Base-by-base conservation (phyloP, 1,140 invertebrate genomes). In the Tenebrio molitor region DNA sequence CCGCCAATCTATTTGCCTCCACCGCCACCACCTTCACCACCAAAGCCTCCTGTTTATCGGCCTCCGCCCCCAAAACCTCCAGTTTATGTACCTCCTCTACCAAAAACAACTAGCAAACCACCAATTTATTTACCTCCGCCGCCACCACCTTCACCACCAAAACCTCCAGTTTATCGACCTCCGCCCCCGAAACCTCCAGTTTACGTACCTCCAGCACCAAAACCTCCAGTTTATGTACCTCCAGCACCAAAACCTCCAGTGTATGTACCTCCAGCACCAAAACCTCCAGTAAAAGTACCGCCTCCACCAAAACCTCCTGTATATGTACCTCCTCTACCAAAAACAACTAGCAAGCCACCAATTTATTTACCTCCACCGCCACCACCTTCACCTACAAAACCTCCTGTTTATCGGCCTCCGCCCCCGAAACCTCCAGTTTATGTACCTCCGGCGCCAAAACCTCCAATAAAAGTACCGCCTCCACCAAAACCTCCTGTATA, bases 1-100 rank as follows among this genome's bases (percentile, higher is more conserved):
- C 50, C 50, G 10, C n/a, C 41, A 3, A 58, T 21, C 8, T 58
- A 58, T 58, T 58, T 58, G 17, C 50, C 50, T 7, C 58, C 58
- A n/a, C 25, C 58, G 4, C 58, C 58, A 63, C 25, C 58, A 0
- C 23, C n/a, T 25, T 12, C 29, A 8, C 25, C 23, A 33, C n/a
- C 16, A 50, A 7, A 7, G 12, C 36, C 58, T 33, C 25, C 25
- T 33, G 21, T 63, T 23, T 4, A 33, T 63, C 6, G 4, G 1
- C 33, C 33, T 25, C 58, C 58, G 5, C 23, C 58, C 15, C 21
- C 23, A 25, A 12, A 12, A 63, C 1, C 12, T 33, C 25, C 58
- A 14, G 14, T 29, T 23, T 58, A 58, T 23, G 14, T 21, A 36
- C 58, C 58, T 33, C 58, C 58, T 33, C 6, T 25, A 14, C 46